Conservation (phyloP, 2,888 invertebrate species). For the Tryphoninae sp. region DNA sequence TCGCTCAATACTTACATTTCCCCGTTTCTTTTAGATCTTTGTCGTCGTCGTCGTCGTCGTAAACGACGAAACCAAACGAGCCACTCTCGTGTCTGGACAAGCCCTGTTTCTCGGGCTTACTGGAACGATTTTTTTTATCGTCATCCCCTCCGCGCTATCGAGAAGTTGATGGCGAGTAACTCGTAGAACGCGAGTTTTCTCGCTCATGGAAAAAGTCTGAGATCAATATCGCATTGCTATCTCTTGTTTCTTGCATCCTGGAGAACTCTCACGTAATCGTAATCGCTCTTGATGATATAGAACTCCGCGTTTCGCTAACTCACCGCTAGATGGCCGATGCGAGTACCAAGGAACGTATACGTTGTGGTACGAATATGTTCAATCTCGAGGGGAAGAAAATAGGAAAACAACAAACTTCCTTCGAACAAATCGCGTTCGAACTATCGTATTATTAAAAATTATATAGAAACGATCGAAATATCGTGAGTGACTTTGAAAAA, state of each 20-base stretch:
- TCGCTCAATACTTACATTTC: not conserved
- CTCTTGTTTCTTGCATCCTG: not conserved
- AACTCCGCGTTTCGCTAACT: no score
- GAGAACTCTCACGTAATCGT: no score
- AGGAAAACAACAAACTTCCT: no score
- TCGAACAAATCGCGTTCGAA: no score
- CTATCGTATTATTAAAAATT: no score
- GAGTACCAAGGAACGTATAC: no score
- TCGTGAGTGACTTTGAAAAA: no score
- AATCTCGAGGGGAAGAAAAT: no score
- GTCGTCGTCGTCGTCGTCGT: not conserved
- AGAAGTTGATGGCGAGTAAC: not conserved
- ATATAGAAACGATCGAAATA: no score
- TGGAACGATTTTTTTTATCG: conserved; percentile 42
- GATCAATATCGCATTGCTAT: not conserved
- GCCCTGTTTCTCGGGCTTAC: not conserved
- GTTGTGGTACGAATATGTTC: no score
- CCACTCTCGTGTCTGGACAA: not conserved
- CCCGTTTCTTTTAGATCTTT: not conserved
- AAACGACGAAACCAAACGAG: not conserved
- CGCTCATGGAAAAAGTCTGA: not conserved
- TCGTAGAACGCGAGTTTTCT: not conserved
- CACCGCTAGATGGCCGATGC: no score
- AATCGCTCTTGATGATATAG: no score
- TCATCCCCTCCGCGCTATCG: conserved; percentile 4